Percentiles rank a stretch among this genome's conserved stretches.
These are phyloP conservation scores for Papilio protenor DNA, from an alignment of 2,888 invertebrate genomes.

Conservation along the genomic window DNA sequence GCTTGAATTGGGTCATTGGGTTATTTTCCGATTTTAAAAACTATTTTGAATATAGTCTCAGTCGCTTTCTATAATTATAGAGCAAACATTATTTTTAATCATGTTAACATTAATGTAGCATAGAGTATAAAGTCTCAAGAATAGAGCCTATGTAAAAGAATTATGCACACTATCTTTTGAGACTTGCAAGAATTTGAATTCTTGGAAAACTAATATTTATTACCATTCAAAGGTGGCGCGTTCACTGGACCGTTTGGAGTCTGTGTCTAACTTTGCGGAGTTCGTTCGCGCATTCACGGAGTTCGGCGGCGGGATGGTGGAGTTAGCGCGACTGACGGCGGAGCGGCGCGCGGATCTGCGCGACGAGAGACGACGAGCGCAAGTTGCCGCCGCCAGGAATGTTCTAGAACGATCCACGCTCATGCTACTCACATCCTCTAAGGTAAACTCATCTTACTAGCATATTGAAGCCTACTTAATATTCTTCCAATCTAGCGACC, in stretches of 20 bases:
- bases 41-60: slow-evolving; percentile 31
- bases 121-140: too few relatives aligned
- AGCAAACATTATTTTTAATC: not conserved
- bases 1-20: slow-evolving; percentile 3
- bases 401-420: slow-evolving; percentile 98
- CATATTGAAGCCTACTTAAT: not conserved
- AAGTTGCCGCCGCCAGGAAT: slow-evolving; percentile 98
- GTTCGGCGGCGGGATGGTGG: slow-evolving; percentile 99
- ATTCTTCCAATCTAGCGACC: too few relatives aligned
- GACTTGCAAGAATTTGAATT: not conserved
- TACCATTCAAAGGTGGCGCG: slow-evolving; percentile 86
- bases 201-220: not conserved
- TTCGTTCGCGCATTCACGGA: slow-evolving; percentile 99
- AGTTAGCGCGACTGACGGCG: slow-evolving; percentile 96
- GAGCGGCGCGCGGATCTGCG: slow-evolving; percentile 92
- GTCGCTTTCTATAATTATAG: not conserved
- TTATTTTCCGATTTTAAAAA: slow-evolving; percentile 3
- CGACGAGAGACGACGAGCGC: slow-evolving; percentile 96
- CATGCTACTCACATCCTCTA: slow-evolving; percentile 98
- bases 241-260: slow-evolving; percentile 92
- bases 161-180: too few relatives aligned
- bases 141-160: too few relatives aligned
- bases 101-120: too few relatives aligned
- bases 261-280: slow-evolving; percentile 96
- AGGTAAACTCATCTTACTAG: slow-evolving; percentile 82